A percentile compares a stretch with the other conserved stretches of the same genome.
These are phyloP conservation scores for Azemiops feae DNA, from an alignment of 2,113 vertebrate species.

Conservation along the genomic window DNA sequence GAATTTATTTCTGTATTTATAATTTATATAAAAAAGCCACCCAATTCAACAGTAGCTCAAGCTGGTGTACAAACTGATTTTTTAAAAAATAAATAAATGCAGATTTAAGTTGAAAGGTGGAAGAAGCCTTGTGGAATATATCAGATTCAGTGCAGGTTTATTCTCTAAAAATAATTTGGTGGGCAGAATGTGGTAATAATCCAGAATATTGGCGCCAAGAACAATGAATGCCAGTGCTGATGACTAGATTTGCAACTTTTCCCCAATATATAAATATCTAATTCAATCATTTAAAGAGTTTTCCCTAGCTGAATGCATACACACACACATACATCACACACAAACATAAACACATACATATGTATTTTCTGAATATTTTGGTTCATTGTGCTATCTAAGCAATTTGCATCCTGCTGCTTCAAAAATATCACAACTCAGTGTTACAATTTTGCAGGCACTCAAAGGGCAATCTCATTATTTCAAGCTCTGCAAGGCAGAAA, in stretches of 20 bases:
- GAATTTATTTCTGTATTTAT: neutral
- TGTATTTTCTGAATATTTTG: neutral
- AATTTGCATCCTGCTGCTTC: neutral
- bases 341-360: neutral
- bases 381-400: neutral
- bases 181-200: neutral
- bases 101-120: neutral
- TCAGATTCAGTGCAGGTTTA: neutral
- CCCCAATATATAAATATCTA: neutral
- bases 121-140: neutral
- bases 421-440: neutral
- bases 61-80: neutral
- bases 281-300: neutral
- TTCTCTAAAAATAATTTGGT: neutral
- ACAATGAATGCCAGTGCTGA: neutral
- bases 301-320: neutral
- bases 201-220: neutral
- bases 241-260: neutral
- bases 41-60: neutral
- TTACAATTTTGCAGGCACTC: neutral
- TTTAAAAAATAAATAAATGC: too few species aligned
- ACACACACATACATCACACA: neutral
- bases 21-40: neutral
- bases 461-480: conserved; percentile 21
- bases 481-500: neutral